Base-by-base conservation (phyloP, 2,888 invertebrate genomes). In the Lumbricus terrestris region DNA sequence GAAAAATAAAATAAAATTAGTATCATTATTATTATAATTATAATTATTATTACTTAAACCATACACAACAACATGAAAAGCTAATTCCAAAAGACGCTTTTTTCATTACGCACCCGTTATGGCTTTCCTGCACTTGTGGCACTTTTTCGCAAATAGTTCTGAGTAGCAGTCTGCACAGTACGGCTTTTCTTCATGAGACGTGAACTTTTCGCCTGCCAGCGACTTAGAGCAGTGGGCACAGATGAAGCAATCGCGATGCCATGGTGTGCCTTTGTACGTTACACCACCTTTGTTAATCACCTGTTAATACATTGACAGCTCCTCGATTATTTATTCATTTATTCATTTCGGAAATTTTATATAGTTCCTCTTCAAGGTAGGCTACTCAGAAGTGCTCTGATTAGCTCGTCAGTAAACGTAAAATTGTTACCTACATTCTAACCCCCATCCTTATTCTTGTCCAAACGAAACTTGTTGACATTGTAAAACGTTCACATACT, bases 81-180 rank as follows among this genome's bases (percentile, higher is more conserved):
- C 35, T 23, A 23, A 85, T 34, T 34, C 85, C 34, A 85, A 85
- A 34, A 85, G 13, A 34, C 34, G 16, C n/a, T 6, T 35, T 15
- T 18, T 35, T 16, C 4, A 34, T 16, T 35, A 83, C 90, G 88
- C n/a, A 98, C 99, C 99, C 94, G 99, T 99, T 95, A 99, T 99
- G 91, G 99, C 98, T 96, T 98, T 98, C 95, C 97, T 96, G 96
- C 99, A 99, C 82, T 98, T 97, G 93, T 97, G 98, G 96, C 99
- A 99, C 93, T 99, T 96, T 96, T 99, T 99, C 92, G 99, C 99
- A 96, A 99, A 99, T 92, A 99, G 96, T 94, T 99, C 98, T 89
- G 98, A 99, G 96, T 98, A 99, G 96, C 99, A 99, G 92, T 98
- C 98, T 92, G 98, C 99, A 96, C 99, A 99, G 96, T 98, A 99